Evolutionary conservation across 2,888 invertebrate species (phyloP).

Genomic region (Dione vanillae): DNA sequence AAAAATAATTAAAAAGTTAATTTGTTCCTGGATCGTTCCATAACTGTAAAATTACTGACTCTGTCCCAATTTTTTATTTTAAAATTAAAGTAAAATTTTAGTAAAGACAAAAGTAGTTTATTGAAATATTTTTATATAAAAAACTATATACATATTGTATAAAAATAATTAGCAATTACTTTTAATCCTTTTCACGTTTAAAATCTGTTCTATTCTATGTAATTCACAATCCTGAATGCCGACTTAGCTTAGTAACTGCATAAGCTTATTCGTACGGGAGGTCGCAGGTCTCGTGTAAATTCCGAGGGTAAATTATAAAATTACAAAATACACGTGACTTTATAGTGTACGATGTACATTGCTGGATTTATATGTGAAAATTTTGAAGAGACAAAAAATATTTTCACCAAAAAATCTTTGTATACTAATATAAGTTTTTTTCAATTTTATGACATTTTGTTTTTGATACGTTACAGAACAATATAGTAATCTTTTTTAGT

Average conservation of each 20-base stretch:
- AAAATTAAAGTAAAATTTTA: too few species aligned
- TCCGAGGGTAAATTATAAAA: conserved; percentile 55
- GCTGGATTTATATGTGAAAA: conserved; percentile 28
- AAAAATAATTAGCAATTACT: neutral
- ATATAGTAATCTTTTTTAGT: too few species aligned
- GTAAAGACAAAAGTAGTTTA: too few species aligned
- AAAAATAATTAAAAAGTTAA: too few species aligned
- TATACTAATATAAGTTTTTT: neutral
- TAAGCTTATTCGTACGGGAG: conserved; percentile 47
- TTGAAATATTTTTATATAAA: too few species aligned
- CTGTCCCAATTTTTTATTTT: too few species aligned
- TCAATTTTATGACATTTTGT: neutral
- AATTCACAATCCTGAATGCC: neutral
- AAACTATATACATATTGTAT: too few species aligned
- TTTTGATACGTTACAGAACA: neutral
- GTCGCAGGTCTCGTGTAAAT: conserved; percentile 57
- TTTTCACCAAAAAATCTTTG: neutral
- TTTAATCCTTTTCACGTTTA: neutral
- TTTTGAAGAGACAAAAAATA: neutral
- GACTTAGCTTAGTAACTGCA: conserved; percentile 50
- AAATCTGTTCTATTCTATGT: neutral
- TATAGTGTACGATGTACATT: conserved; percentile 32
- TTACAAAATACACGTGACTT: conserved; percentile 53
- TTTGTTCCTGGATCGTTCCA: too few species aligned
- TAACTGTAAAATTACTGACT: too few species aligned